A percentile compares a stretch with the other conserved stretches of the same genome.
Conservation (phyloP, 2,888 invertebrate genomes). For the Leucophenga maculata region DNA sequence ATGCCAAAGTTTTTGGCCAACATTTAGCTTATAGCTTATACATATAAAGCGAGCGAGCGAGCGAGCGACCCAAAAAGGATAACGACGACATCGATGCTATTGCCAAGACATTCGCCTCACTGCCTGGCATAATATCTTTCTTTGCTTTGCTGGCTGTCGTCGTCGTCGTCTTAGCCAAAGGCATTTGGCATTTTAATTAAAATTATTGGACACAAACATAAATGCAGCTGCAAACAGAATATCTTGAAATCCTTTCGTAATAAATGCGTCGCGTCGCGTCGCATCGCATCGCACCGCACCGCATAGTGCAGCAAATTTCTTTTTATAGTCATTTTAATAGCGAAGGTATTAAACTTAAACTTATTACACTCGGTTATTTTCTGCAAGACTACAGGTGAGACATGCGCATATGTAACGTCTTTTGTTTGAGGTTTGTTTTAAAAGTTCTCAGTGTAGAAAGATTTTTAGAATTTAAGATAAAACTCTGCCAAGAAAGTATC, state of each 20-base stretch:
- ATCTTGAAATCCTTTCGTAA: constrained; percentile 1
- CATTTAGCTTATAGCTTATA: neutral
- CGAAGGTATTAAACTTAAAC: constrained; percentile 6
- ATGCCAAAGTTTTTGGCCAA: neutral
- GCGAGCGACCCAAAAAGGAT: neutral
- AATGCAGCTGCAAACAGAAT: neutral
- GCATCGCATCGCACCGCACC: neutral
- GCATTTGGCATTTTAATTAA: constrained; percentile 3
- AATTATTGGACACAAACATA: neutral
- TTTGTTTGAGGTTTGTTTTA: too few relatives aligned
- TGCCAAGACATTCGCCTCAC: too few relatives aligned
- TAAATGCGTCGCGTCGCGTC: neutral
- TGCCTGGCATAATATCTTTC: too few relatives aligned
- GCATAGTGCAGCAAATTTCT: neutral
- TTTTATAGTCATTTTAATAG: neutral
- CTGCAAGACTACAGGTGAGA: constrained; percentile 2
- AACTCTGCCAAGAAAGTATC: too few relatives aligned
- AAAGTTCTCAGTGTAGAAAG: too few relatives aligned
- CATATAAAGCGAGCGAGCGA: neutral
- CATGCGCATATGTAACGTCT: too few relatives aligned
- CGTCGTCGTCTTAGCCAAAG: neutral
- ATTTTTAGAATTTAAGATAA: too few relatives aligned
- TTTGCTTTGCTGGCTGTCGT: too few relatives aligned
- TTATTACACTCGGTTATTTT: constrained; percentile 7
- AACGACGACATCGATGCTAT: neutral